Base-by-base conservation (phyloP, 64 coral and sea anemone species). In the Catalaphyllia jardinei region DNA sequence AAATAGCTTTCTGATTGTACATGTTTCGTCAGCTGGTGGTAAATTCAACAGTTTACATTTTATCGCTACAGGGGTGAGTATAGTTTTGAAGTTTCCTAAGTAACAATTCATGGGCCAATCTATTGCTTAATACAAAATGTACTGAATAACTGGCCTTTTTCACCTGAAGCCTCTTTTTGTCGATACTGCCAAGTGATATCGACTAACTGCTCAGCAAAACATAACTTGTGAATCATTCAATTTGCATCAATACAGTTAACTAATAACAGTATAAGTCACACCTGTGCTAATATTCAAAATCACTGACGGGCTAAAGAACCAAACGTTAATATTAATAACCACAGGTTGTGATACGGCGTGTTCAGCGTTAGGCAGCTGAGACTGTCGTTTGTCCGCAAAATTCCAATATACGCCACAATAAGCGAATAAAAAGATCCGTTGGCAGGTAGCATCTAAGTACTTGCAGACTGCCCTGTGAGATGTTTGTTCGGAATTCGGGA, bases 71-170 rank as follows among this genome's bases (percentile, higher is more conserved):
- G 81, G 81, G 81, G 81, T 51, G 38, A 33, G 10, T 31, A 71
- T 15, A 85, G 54, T 57, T 71, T 85, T 28, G 15, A 71, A 39
- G 81, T 85, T 85, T 85, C 81, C 38, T 69, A 85, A 85, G 81
- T 50, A 85, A 85, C 62, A 38, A 29, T n/a, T 28, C 25, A 27
- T 7, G 10, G 22, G 4, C 4, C 22, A 27, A 69, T 25, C 7
- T 46, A 46, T 69, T 11, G 0, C 25, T 24, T 27, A 0, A 27
- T 69, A 24, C 22, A n/a, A 25, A 69, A 17, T 38, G 42, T 76
- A 76, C 30, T 35, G 29, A 35, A 76, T 22, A 35, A 24, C 0
- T 46, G 7, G 42, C 42, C 42, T 46, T 10, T 27, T 69, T 25
- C 65, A n/a, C 65, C 8, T 9, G 9, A 69, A 10, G 65, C 10